These are phyloP conservation scores for Antedon mediterranea DNA, from an alignment of 53 echinoderm and acorn worm genomes.

Conservation along the genomic window DNA sequence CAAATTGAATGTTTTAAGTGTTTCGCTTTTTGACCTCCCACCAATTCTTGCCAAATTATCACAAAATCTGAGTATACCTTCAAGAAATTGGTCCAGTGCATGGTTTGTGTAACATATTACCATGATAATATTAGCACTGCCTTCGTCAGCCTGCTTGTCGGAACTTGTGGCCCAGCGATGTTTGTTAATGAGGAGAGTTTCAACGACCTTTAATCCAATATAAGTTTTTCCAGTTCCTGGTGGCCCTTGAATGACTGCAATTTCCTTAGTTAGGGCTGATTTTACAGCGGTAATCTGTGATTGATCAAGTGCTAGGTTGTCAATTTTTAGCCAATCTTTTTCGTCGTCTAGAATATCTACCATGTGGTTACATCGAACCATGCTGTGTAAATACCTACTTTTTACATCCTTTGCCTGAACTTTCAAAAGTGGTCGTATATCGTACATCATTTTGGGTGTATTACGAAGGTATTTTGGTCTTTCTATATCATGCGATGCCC, in stretches of 20 bases:
- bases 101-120: constrained; percentile 76
- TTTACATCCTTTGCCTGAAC: too few relatives aligned
- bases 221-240: constrained; percentile 93
- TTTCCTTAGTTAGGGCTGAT: constrained; percentile 64
- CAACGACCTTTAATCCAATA: constrained; percentile 79
- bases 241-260: constrained; percentile 80
- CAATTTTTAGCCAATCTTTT: constrained; percentile 29
- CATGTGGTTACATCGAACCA: background rate
- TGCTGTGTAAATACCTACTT: background rate
- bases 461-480: constrained; percentile 40
- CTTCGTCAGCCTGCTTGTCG: background rate
- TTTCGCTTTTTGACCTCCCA: constrained; percentile 28
- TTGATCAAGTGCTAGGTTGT: constrained; percentile 27
- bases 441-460: constrained; percentile 13
- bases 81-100: constrained; percentile 90
- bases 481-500: constrained; percentile 13
- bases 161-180: constrained; percentile 17
- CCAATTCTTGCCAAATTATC: constrained; percentile 50
- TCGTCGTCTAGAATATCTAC: constrained; percentile 6
- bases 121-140: constrained; percentile 12
- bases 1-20: constrained; percentile 12
- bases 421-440: constrained; percentile 17
- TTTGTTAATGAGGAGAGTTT: constrained; percentile 54
- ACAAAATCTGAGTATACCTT: constrained; percentile 43
- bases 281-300: constrained; percentile 68